Base-by-base conservation (phyloP, 2,797 vertebrate genomes). In the Girardinus metallicus region DNA sequence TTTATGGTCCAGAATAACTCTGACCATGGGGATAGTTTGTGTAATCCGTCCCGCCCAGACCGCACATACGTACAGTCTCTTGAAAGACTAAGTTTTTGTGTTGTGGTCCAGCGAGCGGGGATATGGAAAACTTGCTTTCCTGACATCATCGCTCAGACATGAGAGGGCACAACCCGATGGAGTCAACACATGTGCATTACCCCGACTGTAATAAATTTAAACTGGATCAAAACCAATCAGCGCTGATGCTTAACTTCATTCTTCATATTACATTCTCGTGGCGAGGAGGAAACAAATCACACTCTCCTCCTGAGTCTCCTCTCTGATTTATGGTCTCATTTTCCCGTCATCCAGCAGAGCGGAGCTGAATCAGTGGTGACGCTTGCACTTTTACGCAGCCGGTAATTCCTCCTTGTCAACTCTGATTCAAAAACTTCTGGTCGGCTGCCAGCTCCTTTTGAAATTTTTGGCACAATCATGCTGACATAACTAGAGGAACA, bases 101-200 rank as follows among this genome's bases (percentile, higher is more conserved):
- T 1, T 15, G 31, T 66, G 77, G 84, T 47, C 70, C 74, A 85
- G 78, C 39, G 62, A 80, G 77, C 79, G 75, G 84, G 74, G 82
- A 83, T 76, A 70, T 49, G 13, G 5, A 77, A 89, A 86, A 73
- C 78, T 73, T 90, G 85, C 85, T 85, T 86, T 91, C 34, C 89
- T 92, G 89, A 94, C 90, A 90, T 94, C 93, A 94, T 73, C 81
- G 23, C 83, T 92, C 29, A 93, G 80, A 90, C 79, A 93, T 53
- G 93, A 88, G 82, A 80, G 81, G 78, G 81, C 83, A 74, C 79
- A 81, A 80, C 87, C 84, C 83, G 57, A 89, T 87, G 85, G 90
- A 80, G 83, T 66, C 86, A 90, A 91, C 90, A 92, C 80, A 88
- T 90, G 86, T 85, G 78, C 76, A 5, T 39, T 29, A 80, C 0